Evolutionary conservation across 2,888 invertebrate species (phyloP), one percentile per base, ranked within the genome.

Genomic region (Calliphora vomitoria): DNA sequence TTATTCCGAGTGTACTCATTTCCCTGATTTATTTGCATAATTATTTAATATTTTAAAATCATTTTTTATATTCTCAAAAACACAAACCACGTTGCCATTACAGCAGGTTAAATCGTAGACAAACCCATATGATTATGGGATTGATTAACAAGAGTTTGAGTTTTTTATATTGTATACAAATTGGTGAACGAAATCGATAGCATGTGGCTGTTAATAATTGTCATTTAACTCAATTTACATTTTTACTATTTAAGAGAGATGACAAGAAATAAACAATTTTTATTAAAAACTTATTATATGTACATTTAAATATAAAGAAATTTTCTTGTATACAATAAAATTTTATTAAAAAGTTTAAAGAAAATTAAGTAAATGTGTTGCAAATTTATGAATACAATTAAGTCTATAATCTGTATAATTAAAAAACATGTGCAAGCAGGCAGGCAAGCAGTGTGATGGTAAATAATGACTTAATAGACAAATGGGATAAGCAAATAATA

Each of bases 141-240:
- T 55, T 78, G 55, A 66, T 78, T 68, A 68, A 68, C 15, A 41
- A 41, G 20, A 44, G 38, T 44, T 44, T 44, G 4, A 78, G 53
- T 50, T 50, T 64, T 10, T 50, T 20, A 20, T 76, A 38, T 76
- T 64, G 35, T 20, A 11, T 64, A 76, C 35, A 76, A 50, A 64
- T 53, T 64, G 15, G 4, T 41, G 35, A 53, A 18, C 25, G n/a
- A 15, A 15, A 76, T 76, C 6, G n/a, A 76, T 25, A 53, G 18
- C 64, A 64, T 76, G 64, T 25, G 76, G 25, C 25, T 38, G 25
- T 25, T 55, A n/a, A 41, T 66, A 78, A 66, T 78, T 41, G 4
- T 41, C 38, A 66, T 25, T 71, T 71, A 53, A 71, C 69, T 31
- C 18, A 20, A 53, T 50, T 15, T 15, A 60, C 15, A 13, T 60